These are phyloP conservation scores for Budorcas taxicolor DNA, from an alignment of 2,113 vertebrate species.

Conservation along the genomic window DNA sequence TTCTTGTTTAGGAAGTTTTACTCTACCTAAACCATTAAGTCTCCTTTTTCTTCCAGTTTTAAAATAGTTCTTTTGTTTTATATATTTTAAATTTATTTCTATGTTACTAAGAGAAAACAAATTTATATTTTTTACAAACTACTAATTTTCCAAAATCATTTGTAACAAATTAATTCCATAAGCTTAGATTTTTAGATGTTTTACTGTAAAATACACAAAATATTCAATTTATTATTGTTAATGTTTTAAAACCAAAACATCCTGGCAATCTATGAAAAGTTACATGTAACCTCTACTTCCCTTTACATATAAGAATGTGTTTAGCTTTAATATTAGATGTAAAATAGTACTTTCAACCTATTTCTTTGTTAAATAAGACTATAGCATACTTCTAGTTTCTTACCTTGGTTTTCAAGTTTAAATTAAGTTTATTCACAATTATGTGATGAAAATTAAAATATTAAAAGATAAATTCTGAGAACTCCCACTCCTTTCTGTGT, in stretches of 20 bases:
- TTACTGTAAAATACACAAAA: neutral
- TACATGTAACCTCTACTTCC: neutral
- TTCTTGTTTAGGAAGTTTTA: neutral
- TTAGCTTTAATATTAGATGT: neutral
- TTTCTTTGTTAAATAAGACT: neutral
- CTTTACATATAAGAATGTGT: neutral
- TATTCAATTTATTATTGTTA: neutral
- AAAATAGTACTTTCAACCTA: neutral
- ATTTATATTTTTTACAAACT: neutral
- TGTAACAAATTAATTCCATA: neutral
- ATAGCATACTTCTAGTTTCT: neutral
- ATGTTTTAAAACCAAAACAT: neutral
- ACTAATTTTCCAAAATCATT: neutral
- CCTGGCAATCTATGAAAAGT: neutral
- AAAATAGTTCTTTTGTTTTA: neutral
- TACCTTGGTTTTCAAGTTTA: neutral
- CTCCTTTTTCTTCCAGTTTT: neutral
- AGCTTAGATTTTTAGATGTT: neutral
- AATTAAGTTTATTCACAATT: neutral
- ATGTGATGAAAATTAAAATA: neutral
- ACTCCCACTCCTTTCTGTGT: neutral
- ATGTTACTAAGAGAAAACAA: neutral
- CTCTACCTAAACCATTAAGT: neutral
- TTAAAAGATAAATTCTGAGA: neutral
- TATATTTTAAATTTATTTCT: neutral